These are phyloP conservation scores for Tangara arthus DNA, from an alignment of 2,797 vertebrate species.

Conservation along the genomic window DNA sequence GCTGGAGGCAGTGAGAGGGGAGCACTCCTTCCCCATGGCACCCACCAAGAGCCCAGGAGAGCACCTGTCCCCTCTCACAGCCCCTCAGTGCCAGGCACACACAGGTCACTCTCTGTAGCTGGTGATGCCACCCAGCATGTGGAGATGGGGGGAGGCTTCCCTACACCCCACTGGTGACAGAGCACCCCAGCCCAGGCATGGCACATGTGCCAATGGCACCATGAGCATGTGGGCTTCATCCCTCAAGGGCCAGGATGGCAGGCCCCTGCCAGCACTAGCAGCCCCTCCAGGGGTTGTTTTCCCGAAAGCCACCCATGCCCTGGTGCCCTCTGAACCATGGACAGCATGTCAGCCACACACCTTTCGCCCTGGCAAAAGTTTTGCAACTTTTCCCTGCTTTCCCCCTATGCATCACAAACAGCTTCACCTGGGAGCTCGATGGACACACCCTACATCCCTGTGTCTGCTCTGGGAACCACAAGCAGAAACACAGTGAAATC, in stretches of 20 bases:
- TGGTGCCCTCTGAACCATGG: background rate
- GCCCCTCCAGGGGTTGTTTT: background rate
- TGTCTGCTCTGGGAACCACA: background rate
- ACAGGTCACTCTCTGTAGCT: fast-evolving
- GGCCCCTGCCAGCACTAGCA: background rate
- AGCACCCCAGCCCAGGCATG: background rate
- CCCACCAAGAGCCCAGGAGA: background rate
- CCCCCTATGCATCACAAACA: fast-evolving
- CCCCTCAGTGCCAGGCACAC: background rate
- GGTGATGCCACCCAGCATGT: background rate
- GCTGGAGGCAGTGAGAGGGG: background rate
- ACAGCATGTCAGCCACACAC: fast-evolving
- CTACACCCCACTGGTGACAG: background rate
- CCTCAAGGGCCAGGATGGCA: background rate
- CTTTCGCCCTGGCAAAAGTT: background rate
- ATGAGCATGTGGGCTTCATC: background rate
- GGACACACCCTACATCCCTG: too few species aligned
- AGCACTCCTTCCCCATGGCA: background rate
- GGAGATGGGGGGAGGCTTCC: background rate
- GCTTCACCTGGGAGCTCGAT: fast-evolving
- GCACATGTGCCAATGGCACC: fast-evolving
- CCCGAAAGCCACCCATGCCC: background rate
- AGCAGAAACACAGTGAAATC: background rate
- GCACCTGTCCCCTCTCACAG: background rate
- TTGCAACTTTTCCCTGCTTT: background rate